Conservation (phyloP, 2,113 vertebrate genomes). For the Varanus komodoensis region DNA sequence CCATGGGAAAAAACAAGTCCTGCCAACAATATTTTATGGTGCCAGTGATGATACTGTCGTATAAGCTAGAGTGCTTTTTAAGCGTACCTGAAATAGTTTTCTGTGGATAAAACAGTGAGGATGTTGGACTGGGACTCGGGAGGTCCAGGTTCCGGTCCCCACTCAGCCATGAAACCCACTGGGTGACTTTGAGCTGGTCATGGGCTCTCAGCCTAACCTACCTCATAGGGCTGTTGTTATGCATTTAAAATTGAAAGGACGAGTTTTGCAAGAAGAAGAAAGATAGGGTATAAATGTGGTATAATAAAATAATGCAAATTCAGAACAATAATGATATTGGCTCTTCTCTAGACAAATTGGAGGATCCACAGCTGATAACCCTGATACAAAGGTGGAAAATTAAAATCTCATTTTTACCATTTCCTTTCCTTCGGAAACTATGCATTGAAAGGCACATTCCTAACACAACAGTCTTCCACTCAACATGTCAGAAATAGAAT, state of each 20-base stretch:
- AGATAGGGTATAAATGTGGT: too few species aligned
- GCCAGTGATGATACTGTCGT: neutral
- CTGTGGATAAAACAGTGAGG: too few species aligned
- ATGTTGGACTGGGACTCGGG: too few species aligned
- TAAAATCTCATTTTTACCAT: neutral
- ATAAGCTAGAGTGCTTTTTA: neutral
- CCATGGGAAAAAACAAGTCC: neutral
- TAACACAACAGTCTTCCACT: conserved; percentile 6
- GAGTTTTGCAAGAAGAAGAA: too few species aligned
- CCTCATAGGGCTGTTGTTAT: too few species aligned
- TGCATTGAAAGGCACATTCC: neutral
- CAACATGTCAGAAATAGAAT: conserved; percentile 42
- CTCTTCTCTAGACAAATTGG: neutral
- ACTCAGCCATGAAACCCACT: too few species aligned
- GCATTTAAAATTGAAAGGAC: too few species aligned
- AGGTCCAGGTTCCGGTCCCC: too few species aligned
- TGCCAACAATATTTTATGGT: neutral
- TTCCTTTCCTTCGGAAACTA: neutral
- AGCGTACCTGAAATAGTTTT: neutral
- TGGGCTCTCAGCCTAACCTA: too few species aligned
- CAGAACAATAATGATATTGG: neutral
- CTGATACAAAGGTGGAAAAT: neutral
- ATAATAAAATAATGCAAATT: too few species aligned
- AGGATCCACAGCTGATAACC: neutral
- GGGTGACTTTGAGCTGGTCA: too few species aligned